phyloP scores from a whole-genome alignment of 2,888 invertebrate species.

The Drosophila mimica region DNA sequence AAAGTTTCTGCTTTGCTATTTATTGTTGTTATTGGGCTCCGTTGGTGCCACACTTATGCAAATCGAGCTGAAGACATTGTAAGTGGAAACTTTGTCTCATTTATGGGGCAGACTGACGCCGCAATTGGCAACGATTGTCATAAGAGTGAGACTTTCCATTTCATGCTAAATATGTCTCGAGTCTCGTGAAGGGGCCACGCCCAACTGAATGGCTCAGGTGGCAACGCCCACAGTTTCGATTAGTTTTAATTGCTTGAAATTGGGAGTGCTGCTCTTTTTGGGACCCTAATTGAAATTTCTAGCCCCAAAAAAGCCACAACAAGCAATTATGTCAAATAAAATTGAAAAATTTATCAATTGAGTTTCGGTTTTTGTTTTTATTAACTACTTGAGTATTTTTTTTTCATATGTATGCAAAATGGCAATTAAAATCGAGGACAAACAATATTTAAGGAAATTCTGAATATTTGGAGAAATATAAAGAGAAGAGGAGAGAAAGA shows the following conservation, averaged over 20 bases:
- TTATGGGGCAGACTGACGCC: slow-evolving; percentile 38
- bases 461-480: slow-evolving; percentile 6
- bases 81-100: slow-evolving; percentile 33
- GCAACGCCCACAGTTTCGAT: slow-evolving; percentile 47
- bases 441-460: slow-evolving; percentile 36
- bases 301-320: slow-evolving; percentile 9
- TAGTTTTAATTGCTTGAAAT: slow-evolving; percentile 53
- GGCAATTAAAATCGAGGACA: slow-evolving; percentile 56
- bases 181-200: slow-evolving; percentile 19
- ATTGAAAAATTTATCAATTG: slow-evolving; percentile 54
- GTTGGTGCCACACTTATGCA: slow-evolving; percentile 50
- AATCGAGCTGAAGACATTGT: slow-evolving; percentile 45
- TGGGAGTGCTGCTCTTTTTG: slow-evolving; percentile 33
- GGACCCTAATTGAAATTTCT: slow-evolving; percentile 58
- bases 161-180: slow-evolving; percentile 9
- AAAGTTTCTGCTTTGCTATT: slow-evolving; percentile 7
- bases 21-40: slow-evolving; percentile 16
- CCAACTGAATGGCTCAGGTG: slow-evolving; percentile 46
- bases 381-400: slow-evolving; percentile 33
- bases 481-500: no score
- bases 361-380: slow-evolving; percentile 24
- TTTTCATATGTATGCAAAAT: slow-evolving; percentile 57
- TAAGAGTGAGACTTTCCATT: slow-evolving; percentile 30
- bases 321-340: slow-evolving; percentile 46
- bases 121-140: slow-evolving; percentile 23